Evolutionary conservation across 2,797 vertebrate species (phyloP).

Genomic region (Coregonus ussuriensis): DNA sequence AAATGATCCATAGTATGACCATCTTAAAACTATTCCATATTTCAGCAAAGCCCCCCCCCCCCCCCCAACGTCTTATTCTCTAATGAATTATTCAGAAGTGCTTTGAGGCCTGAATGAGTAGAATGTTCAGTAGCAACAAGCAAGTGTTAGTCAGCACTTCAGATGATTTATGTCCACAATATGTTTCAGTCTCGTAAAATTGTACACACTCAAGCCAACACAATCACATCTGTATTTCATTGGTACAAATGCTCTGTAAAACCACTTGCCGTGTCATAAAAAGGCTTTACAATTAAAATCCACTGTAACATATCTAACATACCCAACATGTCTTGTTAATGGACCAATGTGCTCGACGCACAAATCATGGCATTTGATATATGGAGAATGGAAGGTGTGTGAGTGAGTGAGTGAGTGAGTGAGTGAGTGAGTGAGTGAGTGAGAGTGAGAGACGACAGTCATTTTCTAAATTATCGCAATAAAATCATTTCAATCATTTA

Average conservation of each 20-base stretch:
- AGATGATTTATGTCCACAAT: constrained; percentile 50
- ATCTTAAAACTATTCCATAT: too few relatives aligned
- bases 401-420: not conserved
- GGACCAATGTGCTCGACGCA: constrained; percentile 25
- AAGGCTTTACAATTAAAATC: constrained; percentile 44
- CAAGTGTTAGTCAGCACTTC: constrained; percentile 13
- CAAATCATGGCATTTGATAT: constrained; percentile 50
- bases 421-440: not conserved
- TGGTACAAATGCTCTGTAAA: constrained; percentile 46
- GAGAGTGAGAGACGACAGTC: too few relatives aligned
- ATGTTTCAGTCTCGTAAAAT: constrained; percentile 43
- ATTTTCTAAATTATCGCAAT: not conserved
- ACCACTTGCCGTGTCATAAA: constrained; percentile 34
- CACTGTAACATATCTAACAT: constrained; percentile 22
- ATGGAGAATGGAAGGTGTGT: constrained; percentile 11
- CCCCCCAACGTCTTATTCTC: too few relatives aligned
- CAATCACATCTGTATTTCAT: constrained; percentile 49
- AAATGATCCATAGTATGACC: too few relatives aligned
- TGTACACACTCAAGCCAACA: constrained; percentile 43
- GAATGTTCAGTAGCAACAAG: not conserved
- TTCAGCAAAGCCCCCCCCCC: too few relatives aligned
- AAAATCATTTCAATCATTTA: not conserved
- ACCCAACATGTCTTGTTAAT: constrained; percentile 22
- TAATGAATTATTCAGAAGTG: too few relatives aligned
- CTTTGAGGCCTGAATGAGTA: too few relatives aligned